Base-by-base conservation (phyloP, 1,140 invertebrate species). In the Tetragnatha versicolor region DNA sequence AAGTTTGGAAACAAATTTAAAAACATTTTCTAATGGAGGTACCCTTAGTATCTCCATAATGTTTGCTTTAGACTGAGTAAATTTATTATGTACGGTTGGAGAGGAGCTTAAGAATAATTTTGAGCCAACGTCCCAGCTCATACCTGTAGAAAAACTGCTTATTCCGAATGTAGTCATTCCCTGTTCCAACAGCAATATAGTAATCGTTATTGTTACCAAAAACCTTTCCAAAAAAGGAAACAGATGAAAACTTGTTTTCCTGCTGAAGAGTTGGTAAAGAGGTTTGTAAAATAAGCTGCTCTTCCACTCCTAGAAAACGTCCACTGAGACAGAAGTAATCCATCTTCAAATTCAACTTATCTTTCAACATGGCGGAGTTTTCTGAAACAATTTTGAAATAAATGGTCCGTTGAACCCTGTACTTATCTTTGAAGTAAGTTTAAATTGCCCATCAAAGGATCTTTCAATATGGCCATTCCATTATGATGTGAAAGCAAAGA, bases 101-200 rank as follows among this genome's bases (percentile, higher is more conserved):
- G n/a, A n/a, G n/a, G n/a, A n/a, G n/a, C n/a, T n/a, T n/a, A n/a
- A n/a, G n/a, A n/a, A n/a, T n/a, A n/a, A n/a, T n/a, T n/a, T n/a
- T n/a, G n/a, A 29, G 9, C 7, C 29, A 14, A 27, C 53, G 27
- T 31, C 9, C 14, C 22, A 10, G 9, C n/a, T 27, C 3, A 17
- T 75, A 77, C 73, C 73, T 77, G 33, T 77, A 76, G 31, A 77
- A 77, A 20, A 7, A 65, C 31, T 39, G 25, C 22, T 77, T 77
- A 31, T 55, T 77, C 20, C 73, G n/a, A 39, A 76, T 65, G n/a
- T 53, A 77, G 29, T 77, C 73, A 7, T 77, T 42, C 20, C 73
- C 73, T 77, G 60, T 17, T 2, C 73, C 73, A 29, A 53, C 47
- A 39, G 61, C 73, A 22, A 77, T 65, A 4, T 77, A 77, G 17